Conservation (phyloP, 2,888 invertebrate genomes). For the Cephus pygmeus region DNA sequence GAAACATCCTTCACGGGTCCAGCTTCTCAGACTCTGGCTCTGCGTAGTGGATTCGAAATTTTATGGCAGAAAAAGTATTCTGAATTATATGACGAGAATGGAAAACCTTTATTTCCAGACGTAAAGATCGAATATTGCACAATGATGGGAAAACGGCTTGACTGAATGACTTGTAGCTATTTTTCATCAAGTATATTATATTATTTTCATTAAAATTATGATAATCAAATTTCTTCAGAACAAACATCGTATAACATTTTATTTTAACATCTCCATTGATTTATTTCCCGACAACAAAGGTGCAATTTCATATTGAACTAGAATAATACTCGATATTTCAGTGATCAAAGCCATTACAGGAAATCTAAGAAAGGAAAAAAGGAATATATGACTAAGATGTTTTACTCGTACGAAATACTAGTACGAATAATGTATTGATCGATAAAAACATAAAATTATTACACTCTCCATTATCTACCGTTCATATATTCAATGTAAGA, state of each 20-base stretch:
- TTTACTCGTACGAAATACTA: no score
- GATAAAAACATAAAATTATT: not conserved
- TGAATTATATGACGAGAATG: conserved; percentile 33
- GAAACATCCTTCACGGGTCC: conserved; percentile 44
- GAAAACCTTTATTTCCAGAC: conserved; percentile 36
- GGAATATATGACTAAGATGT: not conserved
- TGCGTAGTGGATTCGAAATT: conserved; percentile 40
- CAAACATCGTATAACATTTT: not conserved
- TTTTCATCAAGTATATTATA: not conserved
- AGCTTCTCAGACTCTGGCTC: conserved; percentile 45
- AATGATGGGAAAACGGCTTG: not conserved
- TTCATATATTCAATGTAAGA: not conserved
- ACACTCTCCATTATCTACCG: not conserved
- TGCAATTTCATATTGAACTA: not conserved
- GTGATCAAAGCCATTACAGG: not conserved
- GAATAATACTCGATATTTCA: not conserved
- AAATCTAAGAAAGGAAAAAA: not conserved
- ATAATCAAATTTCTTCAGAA: conserved; percentile 24
- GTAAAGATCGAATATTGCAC: conserved; percentile 30
- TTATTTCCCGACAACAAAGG: no score
- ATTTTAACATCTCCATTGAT: not conserved
- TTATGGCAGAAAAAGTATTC: conserved; percentile 28
- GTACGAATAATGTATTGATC: not conserved
- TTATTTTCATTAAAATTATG: conserved; percentile 36
- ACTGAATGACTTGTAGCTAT: not conserved